These are phyloP conservation scores for Enteromius paludinosus DNA, from an alignment of 2,797 vertebrate genomes.

Conservation along the genomic window DNA sequence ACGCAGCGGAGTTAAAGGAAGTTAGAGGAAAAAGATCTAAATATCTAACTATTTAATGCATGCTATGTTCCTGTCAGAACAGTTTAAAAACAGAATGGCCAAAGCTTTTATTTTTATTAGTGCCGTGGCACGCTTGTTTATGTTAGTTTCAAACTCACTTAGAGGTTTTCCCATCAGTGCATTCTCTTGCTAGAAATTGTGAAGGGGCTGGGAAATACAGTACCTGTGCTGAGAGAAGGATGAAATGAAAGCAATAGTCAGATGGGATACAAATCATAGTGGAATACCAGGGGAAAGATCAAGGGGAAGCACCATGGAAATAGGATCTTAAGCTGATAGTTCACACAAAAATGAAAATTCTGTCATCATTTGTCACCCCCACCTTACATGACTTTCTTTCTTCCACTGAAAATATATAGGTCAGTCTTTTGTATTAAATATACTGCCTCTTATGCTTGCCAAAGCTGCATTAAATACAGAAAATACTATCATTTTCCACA, in stretches of 20 bases:
- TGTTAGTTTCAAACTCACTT: constrained; percentile 40
- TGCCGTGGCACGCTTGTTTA: constrained; percentile 42
- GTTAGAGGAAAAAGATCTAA: constrained; percentile 8
- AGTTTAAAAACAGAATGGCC: constrained; percentile 52
- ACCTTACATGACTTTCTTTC: background rate
- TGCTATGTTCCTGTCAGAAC: constrained; percentile 54
- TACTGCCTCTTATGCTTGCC: background rate
- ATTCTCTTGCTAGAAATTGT: constrained; percentile 50
- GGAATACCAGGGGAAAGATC: constrained; percentile 48
- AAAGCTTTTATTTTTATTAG: constrained; percentile 48
- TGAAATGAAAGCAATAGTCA: constrained; percentile 43
- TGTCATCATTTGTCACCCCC: background rate
- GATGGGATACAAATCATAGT: constrained; percentile 41
- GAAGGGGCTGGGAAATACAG: constrained; percentile 14
- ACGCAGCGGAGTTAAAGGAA: constrained; percentile 27
- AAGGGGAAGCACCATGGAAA: constrained; percentile 36
- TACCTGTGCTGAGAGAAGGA: constrained; percentile 29
- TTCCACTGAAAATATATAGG: background rate
- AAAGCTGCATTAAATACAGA: background rate
- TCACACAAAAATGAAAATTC: background rate
- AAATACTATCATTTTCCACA: background rate
- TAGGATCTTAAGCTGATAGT: constrained; percentile 36
- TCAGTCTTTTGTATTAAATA: constrained; percentile 1
- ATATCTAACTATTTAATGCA: constrained; percentile 51
- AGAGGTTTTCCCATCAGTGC: constrained; percentile 52